Base-by-base conservation (phyloP, 2,797 vertebrate species). In the Tenualosa thibaudeaui region DNA sequence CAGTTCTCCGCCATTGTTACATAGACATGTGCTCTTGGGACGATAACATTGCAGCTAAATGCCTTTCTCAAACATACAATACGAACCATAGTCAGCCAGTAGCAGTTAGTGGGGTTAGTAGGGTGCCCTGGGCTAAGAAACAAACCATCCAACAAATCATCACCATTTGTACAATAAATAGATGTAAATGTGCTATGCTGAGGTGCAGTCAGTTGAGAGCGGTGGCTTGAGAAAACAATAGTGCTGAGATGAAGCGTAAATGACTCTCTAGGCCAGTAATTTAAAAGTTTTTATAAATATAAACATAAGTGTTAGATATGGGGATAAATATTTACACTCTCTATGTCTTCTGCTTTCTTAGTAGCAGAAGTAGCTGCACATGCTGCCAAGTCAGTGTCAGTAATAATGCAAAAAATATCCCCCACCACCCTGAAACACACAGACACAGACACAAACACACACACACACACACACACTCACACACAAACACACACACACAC, bases 321-420 rank as follows among this genome's bases (percentile, higher is more conserved):
- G 19, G 71, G 17, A 78, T 78, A 78, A 78, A 78, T 43, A 78
- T 78, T 78, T 78, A 78, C 71, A 7, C 71, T 78, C 37, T 78
- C 15, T 22, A 7, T 78, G 1, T 68, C 40, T 71, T 71, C 68
- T 40, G 31, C n/a, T 9, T 22, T 37, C 68, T 26, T 43, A 19
- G 37, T 15, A 24, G 43, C 78, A 22, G 19, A n/a, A 51, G 43
- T 22, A 81, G 49, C 24, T 43, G 37, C 6, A 46, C 0, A 78
- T 78, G 19, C 71, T 78, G 54, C 71, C 71, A 78, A 78, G 71
- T 78, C 40, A 78, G 71, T 78, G 71, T 43, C 40, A 78, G 71
- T 78, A 78, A 43, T 71, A 37, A 15, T 71, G 26, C 37, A 56
- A 5, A 56, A 56, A 56, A 71, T 9, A 6, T 71, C 31, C 13